A percentile compares a stretch with the other conserved stretches of the same genome.
Conservation (phyloP, 2,113 vertebrate genomes). For the Percina caprodes region DNA sequence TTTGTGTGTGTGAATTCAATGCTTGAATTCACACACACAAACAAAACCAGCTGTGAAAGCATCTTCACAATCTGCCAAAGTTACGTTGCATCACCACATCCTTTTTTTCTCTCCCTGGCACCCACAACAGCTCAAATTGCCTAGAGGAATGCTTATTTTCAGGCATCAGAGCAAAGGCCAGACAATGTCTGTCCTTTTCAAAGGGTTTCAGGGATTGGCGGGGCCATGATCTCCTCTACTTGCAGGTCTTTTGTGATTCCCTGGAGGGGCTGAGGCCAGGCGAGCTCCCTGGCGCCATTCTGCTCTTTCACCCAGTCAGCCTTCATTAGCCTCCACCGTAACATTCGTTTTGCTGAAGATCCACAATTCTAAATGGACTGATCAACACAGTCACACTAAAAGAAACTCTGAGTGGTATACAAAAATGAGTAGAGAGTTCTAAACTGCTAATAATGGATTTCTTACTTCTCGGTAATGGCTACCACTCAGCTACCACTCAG, state of each 20-base stretch:
- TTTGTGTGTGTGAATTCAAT: not conserved
- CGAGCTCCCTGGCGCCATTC: slow-evolving; percentile 65
- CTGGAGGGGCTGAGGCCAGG: slow-evolving; percentile 63
- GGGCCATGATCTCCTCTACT: slow-evolving; percentile 69
- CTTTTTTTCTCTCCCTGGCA: slow-evolving; percentile 43
- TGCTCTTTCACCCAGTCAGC: slow-evolving; percentile 77
- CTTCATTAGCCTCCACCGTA: slow-evolving; percentile 70
- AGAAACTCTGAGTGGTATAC: not conserved
- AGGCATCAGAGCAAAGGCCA: slow-evolving; percentile 64
- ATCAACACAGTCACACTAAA: not conserved
- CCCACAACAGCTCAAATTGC: slow-evolving; percentile 54
- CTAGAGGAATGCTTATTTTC: slow-evolving; percentile 72
- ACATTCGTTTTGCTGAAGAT: slow-evolving; percentile 56
- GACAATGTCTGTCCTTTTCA: slow-evolving; percentile 77
- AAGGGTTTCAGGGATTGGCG: slow-evolving; percentile 77
- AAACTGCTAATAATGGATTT: slow-evolving; percentile 24
- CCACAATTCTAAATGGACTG: slow-evolving; percentile 4
- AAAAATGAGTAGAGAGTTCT: not conserved
- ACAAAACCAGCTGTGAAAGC: slow-evolving; percentile 40
- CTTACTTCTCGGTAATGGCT: slow-evolving; percentile 2
- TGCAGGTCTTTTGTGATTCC: slow-evolving; percentile 73
- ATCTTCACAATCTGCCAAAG: slow-evolving; percentile 38
- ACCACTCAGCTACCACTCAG: not conserved
- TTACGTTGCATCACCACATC: slow-evolving; percentile 51
- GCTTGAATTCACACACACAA: slow-evolving; percentile 7